These are phyloP conservation scores for Phylloscopus trochilus DNA, from an alignment of 2,113 vertebrate genomes.

Conservation along the genomic window DNA sequence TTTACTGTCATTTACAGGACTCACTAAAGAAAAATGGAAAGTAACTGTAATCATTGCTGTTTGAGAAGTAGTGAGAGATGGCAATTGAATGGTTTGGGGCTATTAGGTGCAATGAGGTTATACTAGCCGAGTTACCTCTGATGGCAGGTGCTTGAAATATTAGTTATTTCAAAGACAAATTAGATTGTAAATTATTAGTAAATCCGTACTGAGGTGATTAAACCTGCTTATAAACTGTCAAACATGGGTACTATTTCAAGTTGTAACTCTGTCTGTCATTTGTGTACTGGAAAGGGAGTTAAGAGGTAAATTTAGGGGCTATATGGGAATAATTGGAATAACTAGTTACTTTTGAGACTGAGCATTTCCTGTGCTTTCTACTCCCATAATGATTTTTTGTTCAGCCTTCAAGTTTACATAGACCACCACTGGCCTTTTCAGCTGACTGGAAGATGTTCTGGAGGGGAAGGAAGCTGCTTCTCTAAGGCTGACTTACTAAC, in stretches of 20 bases:
- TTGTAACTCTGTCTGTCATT: not conserved
- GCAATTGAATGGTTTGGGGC: constrained; percentile 13
- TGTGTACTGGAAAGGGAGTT: not conserved
- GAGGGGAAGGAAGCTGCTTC: not conserved
- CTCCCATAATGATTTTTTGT: not conserved
- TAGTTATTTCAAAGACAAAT: constrained; percentile 38
- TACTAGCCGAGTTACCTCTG: not conserved
- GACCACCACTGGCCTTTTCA: not conserved
- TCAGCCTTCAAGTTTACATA: not conserved
- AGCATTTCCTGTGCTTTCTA: not conserved
- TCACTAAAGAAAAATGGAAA: not conserved
- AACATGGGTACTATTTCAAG: not conserved
- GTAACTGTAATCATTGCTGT: not conserved
- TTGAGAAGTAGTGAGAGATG: not conserved
- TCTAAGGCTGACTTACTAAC: not conserved
- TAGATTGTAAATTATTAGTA: constrained; percentile 43
- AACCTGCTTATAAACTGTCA: constrained; percentile 26
- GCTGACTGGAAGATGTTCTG: not conserved
- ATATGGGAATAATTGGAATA: not conserved
- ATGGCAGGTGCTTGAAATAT: constrained; percentile 34
- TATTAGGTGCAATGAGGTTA: constrained; percentile 28
- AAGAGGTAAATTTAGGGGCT: not conserved
- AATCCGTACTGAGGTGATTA: constrained; percentile 10
- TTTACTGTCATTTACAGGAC: not conserved
- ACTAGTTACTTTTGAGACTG: not conserved